phyloP scores from a whole-genome alignment of 1,140 invertebrate species.

The Camponotus vicinus region DNA sequence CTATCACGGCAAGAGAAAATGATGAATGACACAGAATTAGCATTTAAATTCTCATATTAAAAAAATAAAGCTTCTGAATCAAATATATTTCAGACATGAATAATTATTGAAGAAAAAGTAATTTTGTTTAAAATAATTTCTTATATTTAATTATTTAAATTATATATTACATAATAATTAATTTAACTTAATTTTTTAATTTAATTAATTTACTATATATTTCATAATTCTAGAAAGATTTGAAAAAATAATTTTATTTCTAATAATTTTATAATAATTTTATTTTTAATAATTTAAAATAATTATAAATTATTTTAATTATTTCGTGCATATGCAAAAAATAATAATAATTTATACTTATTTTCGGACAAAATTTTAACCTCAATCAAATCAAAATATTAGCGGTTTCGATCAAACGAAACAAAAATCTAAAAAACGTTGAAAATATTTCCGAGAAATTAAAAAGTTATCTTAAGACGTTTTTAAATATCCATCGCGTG shows the following conservation, averaged over 20 bases:
- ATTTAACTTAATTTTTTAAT: too few relatives aligned
- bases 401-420: not conserved
- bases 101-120: not conserved
- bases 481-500: not conserved
- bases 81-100: not conserved
- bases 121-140: too few relatives aligned
- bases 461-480: not conserved
- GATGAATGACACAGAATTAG: not conserved
- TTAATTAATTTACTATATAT: too few relatives aligned
- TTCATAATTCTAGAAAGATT: too few relatives aligned
- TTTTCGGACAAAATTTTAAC: too few relatives aligned
- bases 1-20: not conserved
- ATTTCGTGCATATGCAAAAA: not conserved
- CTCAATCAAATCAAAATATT: not conserved
- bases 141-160: too few relatives aligned
- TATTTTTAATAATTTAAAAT: too few relatives aligned
- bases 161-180: too few relatives aligned
- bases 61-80: not conserved
- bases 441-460: not conserved
- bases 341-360: not conserved
- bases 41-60: not conserved
- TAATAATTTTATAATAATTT: too few relatives aligned
- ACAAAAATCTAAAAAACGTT: not conserved
- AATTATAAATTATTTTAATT: not conserved
- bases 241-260: too few relatives aligned